Percentiles rank a stretch among this genome's conserved stretches.
These are phyloP conservation scores for Decapterus maruadsi DNA, from an alignment of 2,797 vertebrate genomes.

Conservation along the genomic window DNA sequence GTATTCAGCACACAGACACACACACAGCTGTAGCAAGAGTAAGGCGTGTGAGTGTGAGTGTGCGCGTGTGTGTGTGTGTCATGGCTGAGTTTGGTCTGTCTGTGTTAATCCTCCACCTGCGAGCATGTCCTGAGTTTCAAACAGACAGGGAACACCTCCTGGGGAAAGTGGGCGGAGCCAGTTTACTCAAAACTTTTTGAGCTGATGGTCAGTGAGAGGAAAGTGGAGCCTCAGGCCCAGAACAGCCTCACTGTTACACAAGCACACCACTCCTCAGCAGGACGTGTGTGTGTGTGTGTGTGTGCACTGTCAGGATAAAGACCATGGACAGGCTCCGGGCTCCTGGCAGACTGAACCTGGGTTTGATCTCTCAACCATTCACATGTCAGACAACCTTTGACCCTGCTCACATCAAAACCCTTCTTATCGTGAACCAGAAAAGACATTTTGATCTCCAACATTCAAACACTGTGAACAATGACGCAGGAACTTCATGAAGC, in stretches of 20 bases:
- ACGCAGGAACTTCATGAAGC: no score
- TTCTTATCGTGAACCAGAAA: no score
- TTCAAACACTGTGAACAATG: no score
- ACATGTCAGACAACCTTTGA: no score
- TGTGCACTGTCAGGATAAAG: no score
- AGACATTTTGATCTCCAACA: no score
- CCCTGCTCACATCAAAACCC: no score
- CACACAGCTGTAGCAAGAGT: not conserved
- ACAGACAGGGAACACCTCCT: not conserved
- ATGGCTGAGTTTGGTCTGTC: not conserved
- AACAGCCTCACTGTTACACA: not conserved
- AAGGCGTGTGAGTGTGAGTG: not conserved
- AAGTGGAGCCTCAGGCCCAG: not conserved
- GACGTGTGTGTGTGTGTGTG: not conserved
- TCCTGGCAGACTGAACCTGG: no score
- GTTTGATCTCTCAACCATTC: no score
- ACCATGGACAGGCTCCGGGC: no score
- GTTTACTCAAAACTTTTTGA: not conserved
- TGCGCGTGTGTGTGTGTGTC: not conserved
- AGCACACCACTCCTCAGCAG: not conserved
- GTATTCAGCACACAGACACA: conserved; percentile 1
- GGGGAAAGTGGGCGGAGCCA: no score
- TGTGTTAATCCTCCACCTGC: not conserved
- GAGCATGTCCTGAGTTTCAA: not conserved
- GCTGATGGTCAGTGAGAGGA: not conserved